Evolutionary conservation across 2,888 invertebrate species (phyloP).

Genomic region (Spialia ferax): DNA sequence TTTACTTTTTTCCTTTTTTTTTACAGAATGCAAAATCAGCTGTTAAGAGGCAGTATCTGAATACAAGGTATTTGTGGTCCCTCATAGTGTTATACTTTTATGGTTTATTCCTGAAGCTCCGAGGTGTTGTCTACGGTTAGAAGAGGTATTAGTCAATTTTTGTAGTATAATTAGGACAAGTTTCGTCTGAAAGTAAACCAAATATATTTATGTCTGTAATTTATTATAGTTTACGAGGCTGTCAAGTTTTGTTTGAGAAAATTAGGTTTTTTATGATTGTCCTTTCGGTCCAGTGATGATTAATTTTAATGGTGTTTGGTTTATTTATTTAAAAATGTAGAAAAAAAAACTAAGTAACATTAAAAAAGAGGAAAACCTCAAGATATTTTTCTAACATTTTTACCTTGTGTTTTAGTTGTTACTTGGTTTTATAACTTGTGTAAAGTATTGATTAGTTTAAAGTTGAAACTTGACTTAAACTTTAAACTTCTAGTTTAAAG

Average conservation of each 20-base stretch:
- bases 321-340: not conserved
- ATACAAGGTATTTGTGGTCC: constrained; percentile 69
- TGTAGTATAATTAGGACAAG: constrained; percentile 16
- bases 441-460: constrained; percentile 16
- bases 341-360: not conserved
- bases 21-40: constrained; percentile 68
- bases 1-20: constrained; percentile 44
- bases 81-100: constrained; percentile 71
- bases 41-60: constrained; percentile 61
- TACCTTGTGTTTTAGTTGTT: not conserved
- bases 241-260: not conserved
- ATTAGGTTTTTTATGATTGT: not conserved
- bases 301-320: not conserved
- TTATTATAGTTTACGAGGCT: constrained; percentile 12
- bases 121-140: constrained; percentile 48
- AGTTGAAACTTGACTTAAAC: too few species aligned
- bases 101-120: constrained; percentile 63
- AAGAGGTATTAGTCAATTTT: constrained; percentile 3
- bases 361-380: not conserved
- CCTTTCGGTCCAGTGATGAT: not conserved
- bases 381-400: not conserved
- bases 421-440: not conserved
- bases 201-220: constrained; percentile 49
- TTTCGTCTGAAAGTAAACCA: constrained; percentile 43
- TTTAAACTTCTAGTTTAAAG: constrained; percentile 16